These are phyloP conservation scores for Phlogophora meticulosa DNA, from an alignment of 2,888 invertebrate genomes.

Conservation along the genomic window DNA sequence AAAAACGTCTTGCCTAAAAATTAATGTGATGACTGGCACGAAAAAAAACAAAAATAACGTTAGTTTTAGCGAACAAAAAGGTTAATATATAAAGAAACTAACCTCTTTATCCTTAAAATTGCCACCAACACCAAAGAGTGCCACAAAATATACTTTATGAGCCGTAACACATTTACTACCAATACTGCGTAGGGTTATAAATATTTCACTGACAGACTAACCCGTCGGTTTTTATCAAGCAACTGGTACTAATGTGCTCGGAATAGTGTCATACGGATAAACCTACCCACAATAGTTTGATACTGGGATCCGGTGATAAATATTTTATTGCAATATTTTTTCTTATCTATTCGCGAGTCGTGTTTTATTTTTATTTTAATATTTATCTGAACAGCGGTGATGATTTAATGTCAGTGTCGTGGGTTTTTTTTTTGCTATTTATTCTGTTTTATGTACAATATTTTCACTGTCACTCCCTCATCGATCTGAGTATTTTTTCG, in stretches of 20 bases:
- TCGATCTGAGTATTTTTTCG: neutral
- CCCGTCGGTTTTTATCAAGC: constrained; percentile 37
- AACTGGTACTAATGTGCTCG: constrained; percentile 36
- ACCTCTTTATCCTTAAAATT: constrained; percentile 48
- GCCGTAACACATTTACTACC: constrained; percentile 43
- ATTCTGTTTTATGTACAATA: neutral
- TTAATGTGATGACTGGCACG: too few species aligned
- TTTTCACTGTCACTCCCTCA: constrained; percentile 18
- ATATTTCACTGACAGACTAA: constrained; percentile 41
- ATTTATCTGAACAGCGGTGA: neutral
- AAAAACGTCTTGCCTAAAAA: too few species aligned
- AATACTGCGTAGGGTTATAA: constrained; percentile 32
- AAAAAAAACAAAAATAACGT: too few species aligned
- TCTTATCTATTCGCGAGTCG: constrained; percentile 24
- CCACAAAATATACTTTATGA: constrained; percentile 53
- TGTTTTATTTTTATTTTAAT: constrained; percentile 16
- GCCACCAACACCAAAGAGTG: constrained; percentile 1
- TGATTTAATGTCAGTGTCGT: neutral
- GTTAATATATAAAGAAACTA: too few species aligned
- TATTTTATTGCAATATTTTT: constrained; percentile 34
- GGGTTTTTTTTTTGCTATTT: neutral
- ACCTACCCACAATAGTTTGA: constrained; percentile 54
- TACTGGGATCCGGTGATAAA: constrained; percentile 63
- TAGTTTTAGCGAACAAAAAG: too few species aligned
- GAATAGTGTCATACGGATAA: constrained; percentile 43